A percentile compares a stretch with the other conserved stretches of the same genome.
phyloP scores from a whole-genome alignment of 2,113 vertebrate genomes.

The Muntiacus reevesi region DNA sequence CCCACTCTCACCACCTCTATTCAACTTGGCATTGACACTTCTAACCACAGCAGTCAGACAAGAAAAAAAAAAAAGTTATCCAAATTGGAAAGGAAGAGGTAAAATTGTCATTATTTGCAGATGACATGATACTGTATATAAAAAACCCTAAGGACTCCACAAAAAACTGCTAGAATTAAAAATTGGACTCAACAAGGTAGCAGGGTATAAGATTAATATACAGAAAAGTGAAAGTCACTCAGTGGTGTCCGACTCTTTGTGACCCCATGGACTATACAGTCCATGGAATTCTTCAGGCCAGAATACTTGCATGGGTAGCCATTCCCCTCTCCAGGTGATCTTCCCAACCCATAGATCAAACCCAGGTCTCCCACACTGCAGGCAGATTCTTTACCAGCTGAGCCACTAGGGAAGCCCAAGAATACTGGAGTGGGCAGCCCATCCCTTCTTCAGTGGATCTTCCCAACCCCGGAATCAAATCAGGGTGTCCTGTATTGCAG shows the following conservation, averaged over 20 bases:
- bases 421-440: background rate
- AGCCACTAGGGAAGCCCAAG: background rate
- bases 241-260: rapidly evolving
- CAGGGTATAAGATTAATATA: background rate
- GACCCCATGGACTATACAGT: background rate
- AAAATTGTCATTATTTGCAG: background rate
- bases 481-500: background rate
- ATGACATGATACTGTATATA: background rate
- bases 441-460: background rate
- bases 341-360: background rate
- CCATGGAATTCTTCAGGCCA: background rate
- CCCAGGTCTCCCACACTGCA: rapidly evolving
- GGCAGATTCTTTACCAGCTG: background rate
- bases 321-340: background rate
- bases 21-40: background rate
- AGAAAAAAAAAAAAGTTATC: background rate
- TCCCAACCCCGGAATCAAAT: background rate
- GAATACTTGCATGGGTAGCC: background rate
- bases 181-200: background rate
- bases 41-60: background rate
- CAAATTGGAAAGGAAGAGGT: background rate
- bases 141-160: background rate
- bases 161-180: background rate
- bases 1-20: background rate
- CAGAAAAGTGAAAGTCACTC: background rate